Base-by-base conservation (phyloP, 2,888 invertebrate species). In the Protodeltote pygarga region DNA sequence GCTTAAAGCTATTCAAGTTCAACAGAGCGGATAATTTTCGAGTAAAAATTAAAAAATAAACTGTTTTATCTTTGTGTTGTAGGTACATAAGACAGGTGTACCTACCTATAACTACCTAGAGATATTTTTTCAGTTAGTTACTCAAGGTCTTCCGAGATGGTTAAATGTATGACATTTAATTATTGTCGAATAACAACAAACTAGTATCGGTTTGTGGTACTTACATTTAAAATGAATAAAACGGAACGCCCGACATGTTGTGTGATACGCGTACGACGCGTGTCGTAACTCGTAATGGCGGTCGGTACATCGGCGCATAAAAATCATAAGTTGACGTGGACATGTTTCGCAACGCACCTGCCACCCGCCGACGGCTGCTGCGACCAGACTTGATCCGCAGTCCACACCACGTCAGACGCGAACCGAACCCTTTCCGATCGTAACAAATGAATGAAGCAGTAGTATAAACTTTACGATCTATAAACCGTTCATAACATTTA, bases 281-380 rank as follows among this genome's bases (percentile, higher is more conserved):
- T 85, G 79, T 80, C 78, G 85, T 82, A 87, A 88, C 83, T 80
- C 78, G 85, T 82, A 87, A 88, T 83, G 84, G 83, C 85, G 75
- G 75, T 61, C 80, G 73, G 76, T 71, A 72, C 73, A 73, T 77
- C 68, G 75, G 53, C 70, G 65, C 75, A 81, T 86, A 85, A 87
- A 85, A 87, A 85, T 87, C 74, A 80, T 81, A 80, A 75, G 81
- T 74, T 77, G 82, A 78, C 80, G 77, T 77, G 74, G 72, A 62
- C 68, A 73, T 69, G 79, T 84, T 83, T 84, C 75, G 77, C 81
- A 82, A 81, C 78, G 73, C 83, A 86, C 85, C 85, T 85, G 85
- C 80, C 77, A 32, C 34, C 39, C 40, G 37, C 39, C 48, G 33
- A 53, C 49, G 65, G 54, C 51, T 55, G 67, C 59, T 65, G 48